Base-by-base conservation (phyloP, 2,797 vertebrate species). In the Acipenser ruthenus region DNA sequence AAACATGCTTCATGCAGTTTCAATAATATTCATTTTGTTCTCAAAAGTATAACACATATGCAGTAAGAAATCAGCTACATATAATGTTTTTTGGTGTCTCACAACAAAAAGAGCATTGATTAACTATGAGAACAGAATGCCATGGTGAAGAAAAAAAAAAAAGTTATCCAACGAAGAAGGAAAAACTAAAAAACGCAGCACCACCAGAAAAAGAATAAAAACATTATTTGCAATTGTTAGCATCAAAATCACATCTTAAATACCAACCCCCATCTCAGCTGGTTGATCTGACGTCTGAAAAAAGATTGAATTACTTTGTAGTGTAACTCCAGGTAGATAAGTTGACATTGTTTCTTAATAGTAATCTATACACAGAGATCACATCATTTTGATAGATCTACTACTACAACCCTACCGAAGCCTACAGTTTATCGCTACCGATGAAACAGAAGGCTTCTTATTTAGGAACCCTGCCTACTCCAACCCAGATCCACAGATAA, bases 261-360 rank as follows among this genome's bases (percentile, higher is more conserved):
- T 90, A 90, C 89, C 77, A 88, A 90, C 89, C 89, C 82, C 83
- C 80, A 77, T 82, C 85, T 74, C 84, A 70, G 83, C 75, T 78
- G 86, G 81, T 73, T 79, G 74, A 75, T 84, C 83, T 81, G 89
- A 74, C 50, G 69, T 84, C 89, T 91, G 87, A 73, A 77, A 87
- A 85, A 79, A 90, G 75, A 88, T 80, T 69, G 55, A 73, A 83
- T 67, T 72, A 50, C 69, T 74, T 79, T 74, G 73, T 74, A 37
- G 37, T 37, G 37, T 37, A 37, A 37, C 37, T 37, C 37, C 37
- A 37, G 37, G 37, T 37, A 37, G 37, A 37, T 37, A 37, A 37
- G 37, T 37, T 37, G 37, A 4, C 37, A 37, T 37, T 37, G 5
- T 37, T 37, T 37, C 5, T 37, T 37, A 37, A 37, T 37, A 37